These are phyloP conservation scores for Metacarcinus magister DNA, from an alignment of 2,888 invertebrate species.

Conservation along the genomic window DNA sequence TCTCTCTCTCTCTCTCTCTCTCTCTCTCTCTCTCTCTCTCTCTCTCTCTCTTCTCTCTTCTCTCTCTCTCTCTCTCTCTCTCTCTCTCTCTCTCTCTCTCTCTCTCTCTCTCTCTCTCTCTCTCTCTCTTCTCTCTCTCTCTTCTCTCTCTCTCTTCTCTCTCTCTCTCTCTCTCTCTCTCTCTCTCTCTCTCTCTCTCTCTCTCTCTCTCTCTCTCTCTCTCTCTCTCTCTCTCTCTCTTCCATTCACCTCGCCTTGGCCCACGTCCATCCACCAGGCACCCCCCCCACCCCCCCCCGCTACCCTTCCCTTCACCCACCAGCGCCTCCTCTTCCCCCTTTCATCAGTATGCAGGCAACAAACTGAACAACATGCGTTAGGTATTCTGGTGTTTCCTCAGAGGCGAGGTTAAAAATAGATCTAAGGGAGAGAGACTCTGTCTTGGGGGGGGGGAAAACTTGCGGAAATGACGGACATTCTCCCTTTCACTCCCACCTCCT, in stretches of 20 bases:
- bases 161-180: neutral
- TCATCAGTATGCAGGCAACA: neutral
- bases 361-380: constrained; percentile 26
- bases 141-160: neutral
- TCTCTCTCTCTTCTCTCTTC: constrained; percentile 26
- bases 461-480: constrained; percentile 49
- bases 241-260: neutral
- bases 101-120: constrained; percentile 26
- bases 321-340: neutral
- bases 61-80: constrained; percentile 39
- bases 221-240: neutral
- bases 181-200: neutral
- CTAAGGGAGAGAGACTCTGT: neutral
- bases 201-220: too few relatives aligned
- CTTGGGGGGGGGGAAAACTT: neutral
- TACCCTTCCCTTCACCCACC: neutral
- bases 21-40: too few relatives aligned
- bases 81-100: constrained; percentile 31
- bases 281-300: neutral
- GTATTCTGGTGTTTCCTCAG: constrained; percentile 30
- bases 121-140: neutral
- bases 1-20: too few relatives aligned
- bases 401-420: constrained; percentile 31
- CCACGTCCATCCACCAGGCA: neutral
- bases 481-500: constrained; percentile 45